These are phyloP conservation scores for Microcebus jonahi DNA, from an alignment of 2,113 vertebrate species.

Conservation along the genomic window DNA sequence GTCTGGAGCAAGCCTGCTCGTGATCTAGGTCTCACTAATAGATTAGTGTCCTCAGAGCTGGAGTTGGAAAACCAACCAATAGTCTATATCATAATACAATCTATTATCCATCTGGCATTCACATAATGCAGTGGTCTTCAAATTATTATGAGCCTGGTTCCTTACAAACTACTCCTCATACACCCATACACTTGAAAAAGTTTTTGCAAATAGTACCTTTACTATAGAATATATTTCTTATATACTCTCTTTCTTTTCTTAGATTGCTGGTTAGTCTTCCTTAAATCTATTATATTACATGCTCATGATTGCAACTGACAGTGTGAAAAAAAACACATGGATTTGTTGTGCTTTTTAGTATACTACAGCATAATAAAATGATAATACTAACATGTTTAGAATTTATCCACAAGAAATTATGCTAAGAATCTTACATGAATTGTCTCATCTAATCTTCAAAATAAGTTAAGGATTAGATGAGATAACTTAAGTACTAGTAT, in stretches of 20 bases:
- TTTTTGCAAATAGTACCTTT: slow-evolving; percentile 2
- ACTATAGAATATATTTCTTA: not conserved
- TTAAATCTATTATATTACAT: not conserved
- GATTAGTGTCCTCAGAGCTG: not conserved
- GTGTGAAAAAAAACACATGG: not conserved
- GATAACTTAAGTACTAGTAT: not conserved
- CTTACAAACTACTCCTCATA: not conserved
- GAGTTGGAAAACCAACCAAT: slow-evolving; percentile 2
- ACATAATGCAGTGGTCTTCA: not conserved
- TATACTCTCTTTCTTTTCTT: not conserved
- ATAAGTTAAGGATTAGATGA: not conserved
- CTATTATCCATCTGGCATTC: not conserved
- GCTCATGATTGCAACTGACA: not conserved
- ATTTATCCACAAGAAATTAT: not conserved
- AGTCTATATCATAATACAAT: not conserved
- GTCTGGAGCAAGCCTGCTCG: not conserved
- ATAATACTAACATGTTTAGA: not conserved
- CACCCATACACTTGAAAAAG: not conserved
- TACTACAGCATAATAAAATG: not conserved
- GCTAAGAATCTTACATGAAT: not conserved
- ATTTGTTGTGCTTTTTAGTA: not conserved
- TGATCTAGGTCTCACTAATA: not conserved
- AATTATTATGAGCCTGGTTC: not conserved
- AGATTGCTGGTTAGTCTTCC: not conserved
- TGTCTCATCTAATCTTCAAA: slow-evolving; percentile 5